These are phyloP conservation scores for Ammospiza nelsoni DNA, from an alignment of 2,113 vertebrate genomes.

Conservation along the genomic window DNA sequence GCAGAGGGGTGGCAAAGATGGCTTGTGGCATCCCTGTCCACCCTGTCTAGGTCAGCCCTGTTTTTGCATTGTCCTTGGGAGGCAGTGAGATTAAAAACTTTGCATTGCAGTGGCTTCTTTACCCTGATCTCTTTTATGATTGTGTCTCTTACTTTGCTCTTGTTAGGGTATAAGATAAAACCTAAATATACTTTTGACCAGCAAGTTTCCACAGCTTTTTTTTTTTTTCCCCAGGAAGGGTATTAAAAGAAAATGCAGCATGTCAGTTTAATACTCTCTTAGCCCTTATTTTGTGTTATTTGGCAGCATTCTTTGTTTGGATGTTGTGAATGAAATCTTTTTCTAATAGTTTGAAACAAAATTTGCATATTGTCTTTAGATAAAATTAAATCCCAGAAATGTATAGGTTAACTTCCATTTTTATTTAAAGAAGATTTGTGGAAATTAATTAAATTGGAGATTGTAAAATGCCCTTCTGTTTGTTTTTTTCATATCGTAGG, in stretches of 20 bases:
- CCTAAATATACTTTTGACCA: not conserved
- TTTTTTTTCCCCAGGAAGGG: not conserved
- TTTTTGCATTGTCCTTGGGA: not conserved
- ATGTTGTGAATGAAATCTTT: not conserved
- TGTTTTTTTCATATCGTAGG: rapidly evolving
- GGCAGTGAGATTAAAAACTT: not conserved
- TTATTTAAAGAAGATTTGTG: not conserved
- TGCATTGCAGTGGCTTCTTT: not conserved
- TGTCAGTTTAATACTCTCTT: not conserved
- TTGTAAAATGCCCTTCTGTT: not conserved
- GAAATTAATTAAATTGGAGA: not conserved
- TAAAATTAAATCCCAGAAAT: not conserved
- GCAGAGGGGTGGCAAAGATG: not conserved
- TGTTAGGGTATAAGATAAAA: not conserved
- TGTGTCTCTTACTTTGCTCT: not conserved
- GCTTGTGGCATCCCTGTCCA: not conserved
- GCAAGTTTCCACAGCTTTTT: not conserved
- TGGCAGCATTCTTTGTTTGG: not conserved
- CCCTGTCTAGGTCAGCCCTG: not conserved
- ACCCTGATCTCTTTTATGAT: not conserved
- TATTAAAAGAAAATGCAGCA: not conserved
- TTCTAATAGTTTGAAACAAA: not conserved
- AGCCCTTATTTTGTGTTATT: not conserved
- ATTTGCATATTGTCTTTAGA: not conserved
- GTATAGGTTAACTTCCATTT: not conserved